These are phyloP conservation scores for Pantherophis guttatus DNA, from an alignment of 2,113 vertebrate species.

Conservation along the genomic window DNA sequence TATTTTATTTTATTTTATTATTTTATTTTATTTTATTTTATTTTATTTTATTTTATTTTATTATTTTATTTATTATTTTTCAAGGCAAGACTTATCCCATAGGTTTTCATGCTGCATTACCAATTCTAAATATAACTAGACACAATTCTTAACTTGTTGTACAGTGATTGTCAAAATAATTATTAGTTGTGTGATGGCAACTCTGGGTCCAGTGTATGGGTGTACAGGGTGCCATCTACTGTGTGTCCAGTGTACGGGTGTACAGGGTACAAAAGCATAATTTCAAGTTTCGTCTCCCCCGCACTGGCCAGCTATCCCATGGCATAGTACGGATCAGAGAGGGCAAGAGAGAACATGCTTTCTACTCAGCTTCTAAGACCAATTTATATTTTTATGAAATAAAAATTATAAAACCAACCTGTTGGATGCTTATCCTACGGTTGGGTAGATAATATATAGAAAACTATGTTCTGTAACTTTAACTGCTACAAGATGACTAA, in stretches of 20 bases:
- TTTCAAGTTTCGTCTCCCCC: not conserved
- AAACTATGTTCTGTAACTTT: too few species aligned
- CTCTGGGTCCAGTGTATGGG: not conserved
- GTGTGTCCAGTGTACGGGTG: not conserved
- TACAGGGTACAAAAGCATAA: not conserved
- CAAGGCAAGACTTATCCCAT: not conserved
- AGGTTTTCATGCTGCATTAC: not conserved
- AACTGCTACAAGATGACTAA: too few species aligned
- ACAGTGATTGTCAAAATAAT: not conserved
- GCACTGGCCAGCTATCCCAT: not conserved
- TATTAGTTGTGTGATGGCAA: not conserved
- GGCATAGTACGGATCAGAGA: not conserved
- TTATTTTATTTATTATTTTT: too few species aligned
- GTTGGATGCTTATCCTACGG: too few species aligned
- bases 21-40: too few species aligned
- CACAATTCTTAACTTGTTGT: not conserved
- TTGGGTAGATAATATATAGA: too few species aligned
- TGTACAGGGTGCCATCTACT: not conserved
- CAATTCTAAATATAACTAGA: not conserved
- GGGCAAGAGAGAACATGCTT: not conserved
- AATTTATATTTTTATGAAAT: not conserved
- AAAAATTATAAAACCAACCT: not conserved
- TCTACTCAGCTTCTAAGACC: not conserved
- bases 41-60: too few species aligned
- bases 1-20: too few species aligned